Base-by-base conservation (phyloP, 2,797 vertebrate genomes). In the Neosilurus mollespiculum region DNA sequence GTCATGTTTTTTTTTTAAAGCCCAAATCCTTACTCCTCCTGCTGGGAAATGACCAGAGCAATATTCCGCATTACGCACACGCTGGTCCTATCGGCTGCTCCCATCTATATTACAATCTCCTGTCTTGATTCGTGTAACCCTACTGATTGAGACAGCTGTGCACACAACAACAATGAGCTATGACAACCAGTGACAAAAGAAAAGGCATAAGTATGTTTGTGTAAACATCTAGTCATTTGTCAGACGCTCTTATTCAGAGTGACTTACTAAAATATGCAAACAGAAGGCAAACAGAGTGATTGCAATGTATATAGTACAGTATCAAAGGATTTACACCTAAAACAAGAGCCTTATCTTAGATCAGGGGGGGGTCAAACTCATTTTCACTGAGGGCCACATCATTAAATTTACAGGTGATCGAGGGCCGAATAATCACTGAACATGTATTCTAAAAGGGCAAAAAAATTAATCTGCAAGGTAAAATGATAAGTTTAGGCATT, bases 31-130 rank as follows among this genome's bases (percentile, higher is more conserved):
- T 26, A 30, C 58, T 78, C 18, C 10, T 71, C 59, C 66, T 78
- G 49, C 80, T 26, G 43, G 64, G 75, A 82, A 72, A 71, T 65
- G 73, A 82, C 65, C 75, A 20, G 66, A 49, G 65, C 81, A 81
- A 71, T 78, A 30, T 66, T 65, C n/a, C n/a, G 56, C 80, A 82
- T 85, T 82, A 72, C 16, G 37, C 34, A 73, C 76, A 82, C 9
- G 14, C 30, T 22, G 64, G 16, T 37, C 67, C 61, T 82, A 82
- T 86, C 81, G 51, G 53, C 53, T 71, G 58, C 66, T 58, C 22
- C 84, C 76, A 82, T 79, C 81, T 85, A 66, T 73, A 82, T 79
- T 79, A 75, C 43, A 61, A 82, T 66, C 81, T 82, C 67, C 37
- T 72, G 9, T 82, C 71, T 78, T 69, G 80, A 77, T 77, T 78